phyloP scores from a whole-genome alignment of 1,140 invertebrate species.

The Drosophila arizonae region DNA sequence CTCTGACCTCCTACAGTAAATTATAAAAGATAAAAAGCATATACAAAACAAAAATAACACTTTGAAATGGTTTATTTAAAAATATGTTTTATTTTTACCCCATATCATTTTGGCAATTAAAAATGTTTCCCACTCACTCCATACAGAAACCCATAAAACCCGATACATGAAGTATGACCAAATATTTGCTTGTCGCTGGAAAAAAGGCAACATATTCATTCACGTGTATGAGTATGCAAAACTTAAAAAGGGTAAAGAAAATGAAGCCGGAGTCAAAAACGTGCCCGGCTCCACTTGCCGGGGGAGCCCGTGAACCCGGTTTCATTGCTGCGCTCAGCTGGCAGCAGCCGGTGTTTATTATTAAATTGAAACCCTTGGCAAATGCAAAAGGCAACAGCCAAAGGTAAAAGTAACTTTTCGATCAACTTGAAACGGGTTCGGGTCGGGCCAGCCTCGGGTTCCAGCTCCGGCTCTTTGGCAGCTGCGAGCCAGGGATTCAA shows the following conservation, averaged over 20 bases:
- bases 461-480: constrained; percentile 3
- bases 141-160: background rate
- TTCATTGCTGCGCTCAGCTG: constrained; percentile 27
- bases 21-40: too few species aligned
- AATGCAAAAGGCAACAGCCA: constrained; percentile 45
- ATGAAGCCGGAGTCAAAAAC: constrained; percentile 25
- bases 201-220: background rate
- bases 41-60: background rate
- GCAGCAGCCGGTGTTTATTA: constrained; percentile 26
- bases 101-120: too few species aligned
- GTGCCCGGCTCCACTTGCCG: constrained; percentile 19
- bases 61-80: background rate
- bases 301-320: background rate
- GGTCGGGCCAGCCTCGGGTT: background rate
- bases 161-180: too few species aligned
- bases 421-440: constrained; percentile 73
- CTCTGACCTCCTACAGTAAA: too few species aligned
- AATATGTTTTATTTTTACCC: too few species aligned
- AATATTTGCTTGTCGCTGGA: background rate
- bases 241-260: constrained; percentile 14
- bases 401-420: constrained; percentile 68
- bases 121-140: too few species aligned
- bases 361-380: constrained; percentile 51
- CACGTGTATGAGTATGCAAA: background rate
- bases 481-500: constrained; percentile 44